phyloP scores from a whole-genome alignment of 2,888 invertebrate species.

The Calameuta idolon region DNA sequence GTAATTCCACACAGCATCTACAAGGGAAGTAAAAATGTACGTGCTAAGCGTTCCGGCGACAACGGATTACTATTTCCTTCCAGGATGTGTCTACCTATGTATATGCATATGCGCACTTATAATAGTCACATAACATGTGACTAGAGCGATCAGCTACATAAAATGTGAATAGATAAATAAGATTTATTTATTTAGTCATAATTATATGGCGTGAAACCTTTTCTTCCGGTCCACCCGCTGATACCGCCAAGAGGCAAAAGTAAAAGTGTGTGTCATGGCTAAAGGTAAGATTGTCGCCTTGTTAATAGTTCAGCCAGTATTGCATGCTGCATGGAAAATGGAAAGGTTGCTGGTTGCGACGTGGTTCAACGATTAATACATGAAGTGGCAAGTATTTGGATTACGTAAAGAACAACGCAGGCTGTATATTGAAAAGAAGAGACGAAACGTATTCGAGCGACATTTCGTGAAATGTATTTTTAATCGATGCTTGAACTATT shows the following conservation, averaged over 20 bases:
- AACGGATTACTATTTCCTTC: conserved; percentile 11
- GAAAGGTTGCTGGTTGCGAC: not conserved
- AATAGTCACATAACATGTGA: not conserved
- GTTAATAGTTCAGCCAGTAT: not conserved
- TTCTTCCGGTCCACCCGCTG: not conserved
- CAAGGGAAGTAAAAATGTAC: conserved; percentile 14
- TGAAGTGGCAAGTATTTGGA: not conserved
- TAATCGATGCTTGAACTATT: not conserved
- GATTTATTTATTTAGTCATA: not conserved
- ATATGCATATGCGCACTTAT: not conserved
- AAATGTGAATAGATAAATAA: not conserved
- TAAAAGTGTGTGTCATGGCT: not conserved
- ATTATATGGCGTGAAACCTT: not conserved
- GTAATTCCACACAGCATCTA: conserved; percentile 10
- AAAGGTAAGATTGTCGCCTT: not conserved
- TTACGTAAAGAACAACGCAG: not conserved
- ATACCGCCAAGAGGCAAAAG: not conserved
- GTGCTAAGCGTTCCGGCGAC: conserved; percentile 11
- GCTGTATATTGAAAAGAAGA: not conserved
- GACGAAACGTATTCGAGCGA: no score
- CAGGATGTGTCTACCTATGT: not conserved
- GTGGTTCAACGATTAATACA: not conserved
- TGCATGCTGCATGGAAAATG: not conserved
- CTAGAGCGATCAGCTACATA: not conserved
- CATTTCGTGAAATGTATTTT: no score